Evolutionary conservation across 2,797 vertebrate genomes (phyloP).

Genomic region (Delichon dasypus): DNA sequence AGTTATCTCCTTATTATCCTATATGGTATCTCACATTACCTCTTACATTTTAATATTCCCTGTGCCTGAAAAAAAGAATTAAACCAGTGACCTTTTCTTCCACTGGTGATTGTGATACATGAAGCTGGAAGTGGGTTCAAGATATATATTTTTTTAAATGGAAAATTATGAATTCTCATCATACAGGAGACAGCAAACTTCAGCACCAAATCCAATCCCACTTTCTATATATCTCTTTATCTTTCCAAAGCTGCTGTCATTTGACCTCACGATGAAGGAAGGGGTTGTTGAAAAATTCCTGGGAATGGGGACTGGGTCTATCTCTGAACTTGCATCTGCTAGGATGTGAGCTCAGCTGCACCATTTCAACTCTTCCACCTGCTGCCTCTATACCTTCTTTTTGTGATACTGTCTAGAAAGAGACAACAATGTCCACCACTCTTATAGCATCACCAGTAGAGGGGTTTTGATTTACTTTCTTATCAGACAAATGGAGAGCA

Average conservation of each 20-base stretch:
- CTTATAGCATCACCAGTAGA: background rate
- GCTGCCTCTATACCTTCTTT: background rate
- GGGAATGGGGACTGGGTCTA: background rate
- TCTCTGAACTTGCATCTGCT: background rate
- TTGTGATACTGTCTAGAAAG: background rate
- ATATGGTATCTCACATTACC: constrained; percentile 54
- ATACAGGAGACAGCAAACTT: background rate
- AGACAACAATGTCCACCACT: background rate
- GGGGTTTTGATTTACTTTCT: background rate
- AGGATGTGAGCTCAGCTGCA: background rate
- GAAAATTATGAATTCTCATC: constrained; percentile 39
- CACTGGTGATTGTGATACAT: constrained; percentile 52
- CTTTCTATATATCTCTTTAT: background rate
- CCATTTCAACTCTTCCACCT: background rate
- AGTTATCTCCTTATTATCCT: constrained; percentile 66
- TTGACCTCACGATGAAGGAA: background rate
- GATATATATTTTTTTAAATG: background rate
- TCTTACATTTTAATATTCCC: constrained; percentile 58
- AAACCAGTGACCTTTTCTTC: constrained; percentile 64
- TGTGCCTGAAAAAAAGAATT: constrained; percentile 61
- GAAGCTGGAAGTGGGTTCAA: constrained; percentile 28
- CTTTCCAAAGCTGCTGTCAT: background rate
- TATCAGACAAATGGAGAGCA: background rate
- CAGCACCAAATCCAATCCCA: background rate
- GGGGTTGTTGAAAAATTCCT: background rate